Base-by-base conservation (phyloP, 2,113 vertebrate genomes). In the Etheostoma cragini region DNA sequence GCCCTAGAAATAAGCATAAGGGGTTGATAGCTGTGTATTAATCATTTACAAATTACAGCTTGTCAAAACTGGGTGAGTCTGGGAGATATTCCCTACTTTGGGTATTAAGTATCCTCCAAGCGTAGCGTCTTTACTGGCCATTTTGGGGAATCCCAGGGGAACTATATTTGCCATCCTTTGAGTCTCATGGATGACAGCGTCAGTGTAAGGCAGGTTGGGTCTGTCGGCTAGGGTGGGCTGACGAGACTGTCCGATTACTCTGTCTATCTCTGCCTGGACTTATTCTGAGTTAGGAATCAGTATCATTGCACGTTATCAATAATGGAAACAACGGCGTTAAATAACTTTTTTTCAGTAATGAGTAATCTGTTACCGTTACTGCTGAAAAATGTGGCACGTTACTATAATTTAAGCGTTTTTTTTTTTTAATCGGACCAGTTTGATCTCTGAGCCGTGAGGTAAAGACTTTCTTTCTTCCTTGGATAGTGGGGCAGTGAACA, bases 171-270 rank as follows among this genome's bases (percentile, higher is more conserved):
- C 85, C 46, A 93, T 92, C 60, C 97, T 95, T 62, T 95, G 96
- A 15, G 87, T 89, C 72, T 98, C 97, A 0, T 98, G 96, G 84
- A 97, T 72, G 73, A 96, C 96, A 0, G 97, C 96, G 0, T 97
- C 94, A 64, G 96, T 96, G 81, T 96, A 99, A 0, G 96, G 97
- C 90, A 97, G 73, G 57, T 69, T 90, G 61, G 70, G 78, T 75
- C 91, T 94, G 88, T 97, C 96, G 0, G 90, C 78, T 84, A 95
- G 46, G 21, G 67, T 72, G 13, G 96, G 95, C 10, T 80, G 92
- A 14, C 90, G 93, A 0, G 80, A 84, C 76, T 93, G 93, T 69
- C 96, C 95, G 0, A 96, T 89, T 56, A 95, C 94, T 0, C 62
- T 16, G 5, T 96, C 94, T 0, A 96, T 96, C 91, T 97, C 96